Percentiles rank a stretch among this genome's conserved stretches.
These are phyloP conservation scores for Vireo altiloquus DNA, from an alignment of 2,113 vertebrate species.

Conservation along the genomic window DNA sequence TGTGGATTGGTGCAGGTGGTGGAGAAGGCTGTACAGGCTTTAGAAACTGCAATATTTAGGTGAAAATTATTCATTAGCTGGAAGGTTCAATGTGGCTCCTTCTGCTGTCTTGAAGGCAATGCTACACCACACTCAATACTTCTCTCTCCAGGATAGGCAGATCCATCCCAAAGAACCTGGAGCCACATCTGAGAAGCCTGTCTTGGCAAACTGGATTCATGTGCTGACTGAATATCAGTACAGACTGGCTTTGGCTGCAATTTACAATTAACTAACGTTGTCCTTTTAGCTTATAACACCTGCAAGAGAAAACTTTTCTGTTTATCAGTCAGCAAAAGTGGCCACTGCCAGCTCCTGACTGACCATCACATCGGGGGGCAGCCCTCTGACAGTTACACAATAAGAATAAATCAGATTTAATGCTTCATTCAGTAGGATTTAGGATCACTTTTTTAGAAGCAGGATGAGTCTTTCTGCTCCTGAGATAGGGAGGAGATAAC, in stretches of 20 bases:
- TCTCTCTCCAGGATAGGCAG: background rate
- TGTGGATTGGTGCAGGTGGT: background rate
- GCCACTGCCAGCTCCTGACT: background rate
- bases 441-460: background rate
- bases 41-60: background rate
- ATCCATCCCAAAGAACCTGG: background rate
- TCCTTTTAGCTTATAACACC: background rate
- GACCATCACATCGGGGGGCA: background rate
- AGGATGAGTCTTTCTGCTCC: background rate
- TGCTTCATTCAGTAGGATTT: background rate
- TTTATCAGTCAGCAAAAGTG: background rate
- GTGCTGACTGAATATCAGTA: background rate
- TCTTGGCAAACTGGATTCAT: background rate
- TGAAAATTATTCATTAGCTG: background rate
- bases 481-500: background rate
- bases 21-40: background rate
- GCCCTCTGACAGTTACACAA: background rate
- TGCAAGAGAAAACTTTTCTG: background rate
- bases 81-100: rapidly evolving
- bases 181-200: background rate
- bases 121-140: background rate
- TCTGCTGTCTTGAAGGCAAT: rapidly evolving
- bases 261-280: background rate
- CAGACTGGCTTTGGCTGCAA: background rate
- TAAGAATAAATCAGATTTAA: background rate